phyloP scores from a whole-genome alignment of 1,140 invertebrate genomes.

The Proctacanthus coquilletti region DNA sequence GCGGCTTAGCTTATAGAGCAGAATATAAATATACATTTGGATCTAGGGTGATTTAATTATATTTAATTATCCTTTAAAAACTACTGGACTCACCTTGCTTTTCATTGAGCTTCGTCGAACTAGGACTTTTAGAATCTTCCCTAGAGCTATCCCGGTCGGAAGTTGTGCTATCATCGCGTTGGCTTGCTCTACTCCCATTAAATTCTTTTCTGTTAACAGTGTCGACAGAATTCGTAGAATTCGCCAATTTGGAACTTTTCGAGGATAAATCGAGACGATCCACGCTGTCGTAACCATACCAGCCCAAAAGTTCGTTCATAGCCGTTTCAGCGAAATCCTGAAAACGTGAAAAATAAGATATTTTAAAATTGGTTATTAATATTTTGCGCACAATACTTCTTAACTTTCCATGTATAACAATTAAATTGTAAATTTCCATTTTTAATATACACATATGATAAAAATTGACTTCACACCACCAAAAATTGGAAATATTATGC shows the following conservation, averaged over 20 bases:
- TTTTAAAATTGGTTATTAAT: not conserved
- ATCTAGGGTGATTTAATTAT: too few relatives aligned
- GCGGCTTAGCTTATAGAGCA: too few relatives aligned
- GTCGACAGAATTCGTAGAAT: constrained; percentile 18
- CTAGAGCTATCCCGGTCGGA: constrained; percentile 27
- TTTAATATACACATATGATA: too few relatives aligned
- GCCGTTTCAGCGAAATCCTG: constrained; percentile 79
- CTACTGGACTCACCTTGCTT: constrained; percentile 19
- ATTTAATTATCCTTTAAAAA: too few relatives aligned
- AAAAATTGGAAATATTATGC: too few relatives aligned
- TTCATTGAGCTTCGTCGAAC: constrained; percentile 23
- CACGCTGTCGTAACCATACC: constrained; percentile 72
- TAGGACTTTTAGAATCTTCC: constrained; percentile 28
- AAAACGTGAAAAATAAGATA: constrained; percentile 18
- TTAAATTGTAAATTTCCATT: too few relatives aligned
- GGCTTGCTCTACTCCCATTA: not conserved
- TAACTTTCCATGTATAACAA: too few relatives aligned
- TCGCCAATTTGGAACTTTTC: constrained; percentile 21
- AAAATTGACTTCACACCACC: too few relatives aligned
- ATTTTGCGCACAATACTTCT: too few relatives aligned
- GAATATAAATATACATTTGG: too few relatives aligned
- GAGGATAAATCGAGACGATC: constrained; percentile 32
- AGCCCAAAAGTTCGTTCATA: constrained; percentile 78
- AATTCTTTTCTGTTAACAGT: not conserved
- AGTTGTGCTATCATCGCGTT: constrained; percentile 20